Conservation (phyloP, 2,113 vertebrate species). For the Monopterus albus region DNA sequence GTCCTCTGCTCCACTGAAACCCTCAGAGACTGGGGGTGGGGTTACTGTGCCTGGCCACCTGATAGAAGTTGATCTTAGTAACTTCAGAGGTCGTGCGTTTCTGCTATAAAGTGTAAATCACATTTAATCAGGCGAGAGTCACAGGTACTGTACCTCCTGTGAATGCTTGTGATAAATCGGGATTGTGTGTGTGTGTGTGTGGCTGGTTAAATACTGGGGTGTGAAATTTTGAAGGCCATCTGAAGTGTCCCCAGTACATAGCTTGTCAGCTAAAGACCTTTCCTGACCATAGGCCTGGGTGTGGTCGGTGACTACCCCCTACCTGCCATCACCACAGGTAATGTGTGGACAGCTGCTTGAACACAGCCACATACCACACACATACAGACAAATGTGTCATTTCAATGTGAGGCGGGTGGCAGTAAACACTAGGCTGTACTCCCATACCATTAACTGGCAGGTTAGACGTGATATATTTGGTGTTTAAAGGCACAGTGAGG, state of each 20-base stretch:
- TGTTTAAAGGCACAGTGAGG: not conserved
- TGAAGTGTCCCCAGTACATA: conserved; percentile 17
- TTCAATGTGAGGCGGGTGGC: conserved; percentile 37
- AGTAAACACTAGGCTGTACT: conserved; percentile 5
- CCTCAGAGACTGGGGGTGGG: conserved; percentile 15
- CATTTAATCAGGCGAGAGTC: conserved; percentile 37
- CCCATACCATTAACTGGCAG: not conserved
- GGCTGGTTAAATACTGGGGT: not conserved
- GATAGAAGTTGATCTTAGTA: conserved; percentile 42
- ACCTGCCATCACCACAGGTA: conserved; percentile 52
- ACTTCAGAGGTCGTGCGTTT: conserved; percentile 6
- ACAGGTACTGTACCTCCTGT: conserved; percentile 11
- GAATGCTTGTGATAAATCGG: conserved; percentile 6
- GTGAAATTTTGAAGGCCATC: conserved; percentile 19
- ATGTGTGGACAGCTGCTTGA: conserved; percentile 50
- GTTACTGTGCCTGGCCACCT: not conserved
- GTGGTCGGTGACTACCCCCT: conserved; percentile 19
- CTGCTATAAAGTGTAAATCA: conserved; percentile 24
- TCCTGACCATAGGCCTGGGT: conserved; percentile 11
- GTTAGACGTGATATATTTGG: not conserved
- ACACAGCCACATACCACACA: conserved; percentile 21
- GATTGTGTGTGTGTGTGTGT: conserved; percentile 19
- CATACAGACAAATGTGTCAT: conserved; percentile 20
- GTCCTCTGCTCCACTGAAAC: conserved; percentile 27
- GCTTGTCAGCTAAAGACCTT: conserved; percentile 8